Conservation (phyloP, 2,113 vertebrate genomes). For the Entosphenus tridentatus region DNA sequence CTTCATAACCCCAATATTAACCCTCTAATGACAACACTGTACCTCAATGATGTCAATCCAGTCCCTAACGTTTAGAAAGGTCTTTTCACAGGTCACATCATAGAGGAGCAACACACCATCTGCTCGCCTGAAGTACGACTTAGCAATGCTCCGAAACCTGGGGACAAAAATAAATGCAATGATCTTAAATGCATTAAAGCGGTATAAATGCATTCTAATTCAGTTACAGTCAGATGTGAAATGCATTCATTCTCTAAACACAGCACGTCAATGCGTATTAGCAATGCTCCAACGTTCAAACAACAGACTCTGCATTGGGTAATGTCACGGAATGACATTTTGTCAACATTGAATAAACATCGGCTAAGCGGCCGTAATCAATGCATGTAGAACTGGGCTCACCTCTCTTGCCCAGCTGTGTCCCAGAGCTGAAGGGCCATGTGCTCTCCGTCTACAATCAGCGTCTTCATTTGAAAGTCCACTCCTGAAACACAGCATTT, state of each 20-base stretch:
- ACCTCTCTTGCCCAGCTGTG: slow-evolving; percentile 86
- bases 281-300: too few relatives aligned
- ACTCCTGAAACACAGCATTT: slow-evolving; percentile 31
- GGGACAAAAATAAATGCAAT: slow-evolving; percentile 6
- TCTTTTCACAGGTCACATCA: slow-evolving; percentile 68
- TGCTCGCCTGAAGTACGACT: slow-evolving; percentile 80
- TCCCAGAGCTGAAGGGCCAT: slow-evolving; percentile 73
- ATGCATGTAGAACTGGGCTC: background rate
- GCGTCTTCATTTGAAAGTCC: slow-evolving; percentile 83
- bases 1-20: too few relatives aligned
- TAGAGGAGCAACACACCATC: slow-evolving; percentile 73
- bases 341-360: too few relatives aligned
- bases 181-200: background rate
- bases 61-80: slow-evolving; percentile 66
- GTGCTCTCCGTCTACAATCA: slow-evolving; percentile 68
- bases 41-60: slow-evolving; percentile 92
- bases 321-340: too few relatives aligned
- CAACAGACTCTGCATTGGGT: too few relatives aligned
- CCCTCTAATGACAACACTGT: slow-evolving; percentile 8
- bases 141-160: slow-evolving; percentile 86
- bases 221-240: too few relatives aligned
- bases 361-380: too few relatives aligned
- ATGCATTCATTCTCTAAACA: too few relatives aligned
- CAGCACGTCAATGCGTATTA: too few relatives aligned
- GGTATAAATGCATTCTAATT: background rate